Conservation (phyloP, 92 coral and sea anemone genomes). For the Bergia puertoricense region DNA sequence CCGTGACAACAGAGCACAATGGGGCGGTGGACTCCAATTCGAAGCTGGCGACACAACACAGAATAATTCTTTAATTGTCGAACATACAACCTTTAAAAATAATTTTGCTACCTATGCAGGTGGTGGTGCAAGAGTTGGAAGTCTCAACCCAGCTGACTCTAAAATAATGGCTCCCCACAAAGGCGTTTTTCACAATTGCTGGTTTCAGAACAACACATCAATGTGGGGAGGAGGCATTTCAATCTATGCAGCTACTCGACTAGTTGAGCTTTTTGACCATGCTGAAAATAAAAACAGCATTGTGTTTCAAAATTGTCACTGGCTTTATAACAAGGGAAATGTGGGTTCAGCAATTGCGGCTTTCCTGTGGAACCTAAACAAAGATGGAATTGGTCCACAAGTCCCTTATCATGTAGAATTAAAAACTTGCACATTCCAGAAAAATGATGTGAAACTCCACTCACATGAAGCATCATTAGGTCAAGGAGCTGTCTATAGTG, state of each 20-base stretch:
- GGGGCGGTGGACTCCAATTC: conserved; percentile 61
- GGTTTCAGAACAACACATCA: conserved; percentile 52
- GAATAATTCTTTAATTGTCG: conserved; percentile 44
- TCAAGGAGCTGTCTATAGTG: conserved; percentile 67
- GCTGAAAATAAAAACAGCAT: conserved; percentile 28
- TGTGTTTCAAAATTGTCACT: conserved; percentile 46
- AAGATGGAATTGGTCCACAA: conserved; percentile 52
- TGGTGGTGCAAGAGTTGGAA: conserved; percentile 55
- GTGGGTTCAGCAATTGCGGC: conserved; percentile 69
- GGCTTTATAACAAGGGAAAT: conserved; percentile 58
- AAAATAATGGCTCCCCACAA: conserved; percentile 40
- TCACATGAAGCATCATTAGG: conserved; percentile 51
- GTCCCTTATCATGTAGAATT: conserved; percentile 56
- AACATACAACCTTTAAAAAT: conserved; percentile 30
- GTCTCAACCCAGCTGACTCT: neutral
- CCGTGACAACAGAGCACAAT: conserved; percentile 48
- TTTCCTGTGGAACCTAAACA: conserved; percentile 55
- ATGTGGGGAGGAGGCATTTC: conserved; percentile 73
- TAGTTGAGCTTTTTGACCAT: conserved; percentile 17
- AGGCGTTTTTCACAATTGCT: conserved; percentile 46
- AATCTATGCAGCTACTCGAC: conserved; percentile 57
- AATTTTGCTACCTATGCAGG: conserved; percentile 59
- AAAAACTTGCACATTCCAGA: conserved; percentile 26
- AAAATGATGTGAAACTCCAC: conserved; percentile 40
- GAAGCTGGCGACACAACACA: conserved; percentile 43